Conservation (phyloP, 2,888 invertebrate genomes). For the Siphlonurus alternatus region DNA sequence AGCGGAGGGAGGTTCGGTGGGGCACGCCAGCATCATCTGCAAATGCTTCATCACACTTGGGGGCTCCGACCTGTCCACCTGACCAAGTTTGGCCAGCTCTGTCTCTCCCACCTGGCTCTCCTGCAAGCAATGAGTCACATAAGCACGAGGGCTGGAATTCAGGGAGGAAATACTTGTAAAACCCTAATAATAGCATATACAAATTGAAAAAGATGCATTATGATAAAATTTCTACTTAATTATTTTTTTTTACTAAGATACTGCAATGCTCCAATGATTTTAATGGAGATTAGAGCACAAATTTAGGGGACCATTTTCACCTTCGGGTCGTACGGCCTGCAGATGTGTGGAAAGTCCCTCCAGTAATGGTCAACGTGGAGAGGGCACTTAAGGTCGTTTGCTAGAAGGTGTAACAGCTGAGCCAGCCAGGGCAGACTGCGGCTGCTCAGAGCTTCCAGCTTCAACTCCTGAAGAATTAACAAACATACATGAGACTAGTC, state of each 20-base stretch:
- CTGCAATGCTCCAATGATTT: too few species aligned
- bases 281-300: too few species aligned
- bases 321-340: slow-evolving; percentile 21
- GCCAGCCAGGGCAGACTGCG: slow-evolving; percentile 51
- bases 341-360: slow-evolving; percentile 59
- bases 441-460: slow-evolving; percentile 53
- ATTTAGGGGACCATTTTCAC: too few species aligned
- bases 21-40: not conserved
- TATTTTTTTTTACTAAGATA: too few species aligned
- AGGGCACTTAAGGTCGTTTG: slow-evolving; percentile 53
- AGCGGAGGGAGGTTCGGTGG: slow-evolving; percentile 23
- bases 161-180: too few species aligned
- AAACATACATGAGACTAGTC: not conserved
- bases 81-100: slow-evolving; percentile 37
- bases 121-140: slow-evolving; percentile 12
- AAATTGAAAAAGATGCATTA: too few species aligned
- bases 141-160: too few species aligned
- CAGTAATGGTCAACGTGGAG: slow-evolving; percentile 66
- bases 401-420: slow-evolving; percentile 52
- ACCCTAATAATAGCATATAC: too few species aligned
- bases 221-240: too few species aligned
- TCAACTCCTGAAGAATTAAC: slow-evolving; percentile 42
- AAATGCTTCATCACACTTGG: slow-evolving; percentile 46
- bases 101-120: slow-evolving; percentile 34
- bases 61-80: slow-evolving; percentile 40